Evolutionary conservation across 2,113 vertebrate species (phyloP), one percentile per base, ranked within the genome.

Genomic region (Dasyurus viverrinus): DNA sequence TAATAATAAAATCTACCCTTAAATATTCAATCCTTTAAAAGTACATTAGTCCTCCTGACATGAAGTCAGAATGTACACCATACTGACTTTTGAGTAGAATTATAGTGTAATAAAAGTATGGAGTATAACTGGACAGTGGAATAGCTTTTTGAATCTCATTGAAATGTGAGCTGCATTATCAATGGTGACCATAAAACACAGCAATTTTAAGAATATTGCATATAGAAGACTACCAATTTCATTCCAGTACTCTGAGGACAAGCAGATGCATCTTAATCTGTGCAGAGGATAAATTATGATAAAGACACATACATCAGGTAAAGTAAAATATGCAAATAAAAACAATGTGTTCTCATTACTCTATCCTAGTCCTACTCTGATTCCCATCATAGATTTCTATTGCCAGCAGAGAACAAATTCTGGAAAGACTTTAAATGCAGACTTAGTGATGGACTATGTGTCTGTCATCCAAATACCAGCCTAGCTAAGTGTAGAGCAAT

Each of bases 21-120:
- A 97, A 96, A 92, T 96, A 93, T 96, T 96, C 50, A 54, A 54
- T 92, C 94, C 94, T 91, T 92, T 95, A 53, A 94, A 95, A 95
- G 53, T 89, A 90, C 36, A 93, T 96, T 89, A 96, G 9, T 92
- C 84, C 16, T 94, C 53, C 53, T 97, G 89, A 96, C 89, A 52
- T 2, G 0, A 12, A 92, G 52, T 68, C 55, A 6, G 94, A 97
- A 97, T 92, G 0, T 2, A 96, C 94, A 25, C 8, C 94, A 24
- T 9, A 76, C 95, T 93, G 95, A 1, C 8, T 95, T 97, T 96
- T 90, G 10, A 96, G 55, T 27, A 9, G 90, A 96, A 97, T 96
- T 94, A 68, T 84, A 46, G 7, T 53, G 16, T 54, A 89, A 96
- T 96, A 93, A 95, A 95, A 93, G 90, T 89, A 10, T 96, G 92